phyloP scores from a whole-genome alignment of 2,113 vertebrate genomes.

The Anser brachyrhynchus region DNA sequence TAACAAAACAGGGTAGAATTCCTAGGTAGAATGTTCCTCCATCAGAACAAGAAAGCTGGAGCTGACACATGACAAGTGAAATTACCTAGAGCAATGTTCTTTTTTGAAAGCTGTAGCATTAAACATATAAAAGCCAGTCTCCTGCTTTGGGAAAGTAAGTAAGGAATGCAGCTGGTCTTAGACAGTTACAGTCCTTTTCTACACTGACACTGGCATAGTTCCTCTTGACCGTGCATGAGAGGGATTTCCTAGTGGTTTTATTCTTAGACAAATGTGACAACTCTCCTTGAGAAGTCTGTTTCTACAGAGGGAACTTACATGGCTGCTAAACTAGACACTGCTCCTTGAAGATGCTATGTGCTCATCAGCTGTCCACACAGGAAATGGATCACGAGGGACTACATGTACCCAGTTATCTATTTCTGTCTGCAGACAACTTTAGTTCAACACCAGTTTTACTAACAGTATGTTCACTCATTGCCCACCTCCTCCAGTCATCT shows the following conservation, averaged over 20 bases:
- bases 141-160: neutral
- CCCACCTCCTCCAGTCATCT: neutral
- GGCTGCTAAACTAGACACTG: neutral
- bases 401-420: neutral
- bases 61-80: neutral
- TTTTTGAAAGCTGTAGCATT: neutral
- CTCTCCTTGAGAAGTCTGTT: neutral
- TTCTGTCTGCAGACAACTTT: neutral
- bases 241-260: neutral
- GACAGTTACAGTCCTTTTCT: neutral
- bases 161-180: neutral
- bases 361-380: neutral
- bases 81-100: neutral
- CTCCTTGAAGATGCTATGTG: neutral
- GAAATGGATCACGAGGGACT: neutral
- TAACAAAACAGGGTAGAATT: neutral
- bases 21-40: neutral
- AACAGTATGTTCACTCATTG: neutral
- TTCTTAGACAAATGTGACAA: neutral
- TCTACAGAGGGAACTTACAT: neutral
- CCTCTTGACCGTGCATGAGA: neutral
- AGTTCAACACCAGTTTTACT: neutral
- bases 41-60: neutral
- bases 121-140: neutral
- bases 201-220: neutral